phyloP scores from a whole-genome alignment of 2,888 invertebrate species.

The Rhodophaea formosa region DNA sequence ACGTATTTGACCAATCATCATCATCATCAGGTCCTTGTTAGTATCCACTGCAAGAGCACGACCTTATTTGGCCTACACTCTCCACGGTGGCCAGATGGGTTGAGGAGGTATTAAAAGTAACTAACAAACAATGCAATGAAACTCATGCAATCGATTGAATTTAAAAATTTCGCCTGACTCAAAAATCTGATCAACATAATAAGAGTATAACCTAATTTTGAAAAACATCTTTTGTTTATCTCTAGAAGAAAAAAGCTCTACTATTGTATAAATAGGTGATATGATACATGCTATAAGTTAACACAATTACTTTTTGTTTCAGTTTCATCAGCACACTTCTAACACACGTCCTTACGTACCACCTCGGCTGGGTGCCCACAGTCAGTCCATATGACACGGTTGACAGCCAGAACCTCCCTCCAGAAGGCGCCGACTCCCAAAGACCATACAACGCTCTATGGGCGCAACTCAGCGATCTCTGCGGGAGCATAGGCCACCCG shows the following conservation, averaged over 20 bases:
- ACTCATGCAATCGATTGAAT: too few relatives aligned
- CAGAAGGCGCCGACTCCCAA: slow-evolving; percentile 24
- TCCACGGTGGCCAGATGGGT: too few relatives aligned
- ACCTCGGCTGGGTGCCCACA: slow-evolving; percentile 94
- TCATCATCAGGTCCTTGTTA: too few relatives aligned
- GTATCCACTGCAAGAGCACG: too few relatives aligned
- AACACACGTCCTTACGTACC: slow-evolving; percentile 93
- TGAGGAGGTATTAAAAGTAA: too few relatives aligned
- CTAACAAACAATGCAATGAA: too few relatives aligned
- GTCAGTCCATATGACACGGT: slow-evolving; percentile 79
- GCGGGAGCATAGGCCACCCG: slow-evolving; percentile 91
- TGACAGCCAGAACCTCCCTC: slow-evolving; percentile 57
- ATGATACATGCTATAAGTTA: not conserved
- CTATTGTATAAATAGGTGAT: not conserved
- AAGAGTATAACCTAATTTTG: too few relatives aligned
- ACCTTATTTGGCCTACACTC: too few relatives aligned
- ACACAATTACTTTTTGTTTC: slow-evolving; percentile 53
- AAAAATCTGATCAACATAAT: too few relatives aligned
- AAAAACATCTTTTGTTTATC: too few relatives aligned
- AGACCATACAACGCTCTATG: slow-evolving; percentile 92
- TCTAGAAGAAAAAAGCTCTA: not conserved
- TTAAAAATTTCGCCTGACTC: too few relatives aligned
- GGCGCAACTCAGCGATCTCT: slow-evolving; percentile 93
- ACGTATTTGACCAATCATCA: too few relatives aligned
- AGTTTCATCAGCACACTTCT: slow-evolving; percentile 95